These are phyloP conservation scores for Nomada fucata DNA, from an alignment of 2,888 invertebrate genomes.

Conservation along the genomic window DNA sequence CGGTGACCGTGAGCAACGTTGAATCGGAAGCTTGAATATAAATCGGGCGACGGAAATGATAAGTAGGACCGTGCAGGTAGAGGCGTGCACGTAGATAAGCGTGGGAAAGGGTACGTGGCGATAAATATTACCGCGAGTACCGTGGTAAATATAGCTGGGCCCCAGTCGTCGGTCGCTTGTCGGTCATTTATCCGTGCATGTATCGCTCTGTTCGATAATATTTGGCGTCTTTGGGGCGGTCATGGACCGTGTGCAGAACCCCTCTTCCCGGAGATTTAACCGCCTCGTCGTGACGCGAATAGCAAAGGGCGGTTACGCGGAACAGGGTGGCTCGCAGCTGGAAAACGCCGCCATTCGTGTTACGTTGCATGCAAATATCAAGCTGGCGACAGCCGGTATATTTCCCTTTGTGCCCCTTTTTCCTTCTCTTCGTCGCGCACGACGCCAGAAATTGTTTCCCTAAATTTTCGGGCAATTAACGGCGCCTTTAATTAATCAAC, in stretches of 20 bases:
- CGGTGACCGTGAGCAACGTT: constrained; percentile 18
- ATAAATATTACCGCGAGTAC: constrained; percentile 29
- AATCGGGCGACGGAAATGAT: constrained; percentile 19
- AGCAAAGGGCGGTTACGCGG: neutral
- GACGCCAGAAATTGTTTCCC: neutral
- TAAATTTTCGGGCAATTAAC: constrained; percentile 15
- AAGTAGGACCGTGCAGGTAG: neutral
- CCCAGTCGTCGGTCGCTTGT: neutral
- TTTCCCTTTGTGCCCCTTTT: neutral
- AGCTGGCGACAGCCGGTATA: neutral
- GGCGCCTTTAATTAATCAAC: constrained; percentile 37
- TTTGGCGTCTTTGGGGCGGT: constrained; percentile 27
- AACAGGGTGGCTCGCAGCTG: neutral
- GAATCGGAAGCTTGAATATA: constrained; percentile 18
- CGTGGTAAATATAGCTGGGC: neutral
- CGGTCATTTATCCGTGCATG: constrained; percentile 22
- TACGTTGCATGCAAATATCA: constrained; percentile 21
- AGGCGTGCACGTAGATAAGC: neutral
- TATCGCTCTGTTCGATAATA: constrained; percentile 34
- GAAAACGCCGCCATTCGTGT: neutral
- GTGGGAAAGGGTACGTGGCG: constrained; percentile 17
- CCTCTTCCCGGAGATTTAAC: constrained; percentile 22
- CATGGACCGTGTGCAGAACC: neutral
- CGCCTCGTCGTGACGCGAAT: constrained; percentile 39
- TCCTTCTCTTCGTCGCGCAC: neutral